Evolutionary conservation across 2,113 vertebrate genomes (phyloP).

Genomic region (Cranoglanis bouderius): DNA sequence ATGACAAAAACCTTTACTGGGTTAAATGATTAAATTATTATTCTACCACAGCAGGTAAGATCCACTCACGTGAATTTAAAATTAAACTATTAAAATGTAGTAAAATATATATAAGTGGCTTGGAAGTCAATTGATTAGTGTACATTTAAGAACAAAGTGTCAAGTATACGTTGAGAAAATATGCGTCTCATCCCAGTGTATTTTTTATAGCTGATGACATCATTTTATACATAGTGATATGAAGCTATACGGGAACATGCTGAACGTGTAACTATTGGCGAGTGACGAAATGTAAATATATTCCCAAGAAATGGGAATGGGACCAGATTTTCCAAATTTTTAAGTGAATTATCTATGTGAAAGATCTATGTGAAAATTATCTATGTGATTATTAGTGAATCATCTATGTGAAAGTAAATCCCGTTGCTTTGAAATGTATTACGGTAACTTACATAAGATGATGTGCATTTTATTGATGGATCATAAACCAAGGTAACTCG

Average conservation of each 20-base stretch:
- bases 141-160: background rate
- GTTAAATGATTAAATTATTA: slow-evolving; percentile 5
- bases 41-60: background rate
- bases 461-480: background rate
- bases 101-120: background rate
- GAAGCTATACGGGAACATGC: background rate
- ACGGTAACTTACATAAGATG: background rate
- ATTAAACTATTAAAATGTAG: background rate
- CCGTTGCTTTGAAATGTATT: background rate
- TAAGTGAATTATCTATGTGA: too few relatives aligned
- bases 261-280: background rate
- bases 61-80: background rate
- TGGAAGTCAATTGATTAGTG: background rate
- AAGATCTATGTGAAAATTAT: too few relatives aligned
- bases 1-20: background rate
- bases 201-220: background rate
- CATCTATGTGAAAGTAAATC: background rate
- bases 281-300: background rate
- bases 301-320: background rate
- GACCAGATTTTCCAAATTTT: too few relatives aligned
- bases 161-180: too few relatives aligned
- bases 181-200: background rate
- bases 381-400: too few relatives aligned
- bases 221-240: background rate
- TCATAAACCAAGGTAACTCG: background rate